Evolutionary conservation across 2,888 invertebrate genomes (phyloP).

Genomic region (Amblyjoppa fuscipennis): DNA sequence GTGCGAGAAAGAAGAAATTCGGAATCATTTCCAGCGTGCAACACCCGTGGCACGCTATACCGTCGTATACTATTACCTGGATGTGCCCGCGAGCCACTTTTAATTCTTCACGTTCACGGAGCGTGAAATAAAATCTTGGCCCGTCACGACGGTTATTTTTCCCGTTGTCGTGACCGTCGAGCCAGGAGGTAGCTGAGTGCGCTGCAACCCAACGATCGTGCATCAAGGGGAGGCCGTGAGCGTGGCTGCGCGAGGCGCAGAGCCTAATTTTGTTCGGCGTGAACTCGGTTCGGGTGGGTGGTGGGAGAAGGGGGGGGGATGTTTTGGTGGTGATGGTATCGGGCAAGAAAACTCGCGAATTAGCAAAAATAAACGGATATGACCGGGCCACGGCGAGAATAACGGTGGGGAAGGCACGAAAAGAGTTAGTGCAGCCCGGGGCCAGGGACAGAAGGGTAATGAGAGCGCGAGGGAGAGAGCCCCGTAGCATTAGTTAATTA

Average conservation of each 20-base stretch:
- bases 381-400: constrained; percentile 21
- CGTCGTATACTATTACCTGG: constrained; percentile 22
- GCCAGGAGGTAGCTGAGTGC: neutral
- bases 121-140: constrained; percentile 59
- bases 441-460: constrained; percentile 34
- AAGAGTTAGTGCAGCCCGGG: constrained; percentile 35
- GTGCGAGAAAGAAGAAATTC: constrained; percentile 39
- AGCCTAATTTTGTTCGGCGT: constrained; percentile 51
- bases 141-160: constrained; percentile 50
- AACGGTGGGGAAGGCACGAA: constrained; percentile 22
- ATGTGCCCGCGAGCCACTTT: constrained; percentile 38
- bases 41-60: constrained; percentile 21
- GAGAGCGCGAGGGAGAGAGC: constrained; percentile 49
- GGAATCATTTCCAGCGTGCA: constrained; percentile 15
- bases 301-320: neutral
- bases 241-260: constrained; percentile 24
- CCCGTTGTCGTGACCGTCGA: constrained; percentile 40
- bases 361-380: constrained; percentile 67
- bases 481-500: constrained; percentile 79
- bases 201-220: constrained; percentile 33
- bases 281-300: neutral
- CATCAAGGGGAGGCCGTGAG: constrained; percentile 23
- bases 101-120: constrained; percentile 48
- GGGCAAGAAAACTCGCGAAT: constrained; percentile 70
- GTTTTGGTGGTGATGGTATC: constrained; percentile 7